These are phyloP conservation scores for Balanococcus diminutus DNA, from an alignment of 2,888 invertebrate species.

Conservation along the genomic window DNA sequence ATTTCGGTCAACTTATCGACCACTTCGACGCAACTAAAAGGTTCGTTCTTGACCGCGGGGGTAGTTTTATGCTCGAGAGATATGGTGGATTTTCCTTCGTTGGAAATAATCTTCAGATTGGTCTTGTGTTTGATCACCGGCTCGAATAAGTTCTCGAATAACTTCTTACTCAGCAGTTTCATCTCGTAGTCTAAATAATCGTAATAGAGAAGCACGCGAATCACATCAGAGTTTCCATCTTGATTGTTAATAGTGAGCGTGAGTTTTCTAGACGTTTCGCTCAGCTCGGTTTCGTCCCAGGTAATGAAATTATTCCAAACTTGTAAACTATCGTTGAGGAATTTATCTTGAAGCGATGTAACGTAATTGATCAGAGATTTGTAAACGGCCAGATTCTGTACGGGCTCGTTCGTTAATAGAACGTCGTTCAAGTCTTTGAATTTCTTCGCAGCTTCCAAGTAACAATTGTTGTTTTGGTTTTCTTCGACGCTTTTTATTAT, in stretches of 20 bases:
- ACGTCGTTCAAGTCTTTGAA: slow-evolving; percentile 63
- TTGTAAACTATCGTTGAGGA: slow-evolving; percentile 63
- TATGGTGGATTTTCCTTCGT: slow-evolving; percentile 59
- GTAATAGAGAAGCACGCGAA: slow-evolving; percentile 60
- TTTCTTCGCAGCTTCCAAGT: slow-evolving; percentile 65
- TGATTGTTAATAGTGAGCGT: slow-evolving; percentile 58
- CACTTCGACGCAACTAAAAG: slow-evolving; percentile 66
- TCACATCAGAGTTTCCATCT: slow-evolving; percentile 59
- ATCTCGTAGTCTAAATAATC: slow-evolving; percentile 65
- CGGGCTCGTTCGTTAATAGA: slow-evolving; percentile 62
- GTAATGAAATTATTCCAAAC: slow-evolving; percentile 65
- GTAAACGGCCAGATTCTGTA: slow-evolving; percentile 66
- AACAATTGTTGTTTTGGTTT: slow-evolving; percentile 60
- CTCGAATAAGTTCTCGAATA: slow-evolving; percentile 67
- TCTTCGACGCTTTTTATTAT: slow-evolving; percentile 61
- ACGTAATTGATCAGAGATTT: slow-evolving; percentile 64
- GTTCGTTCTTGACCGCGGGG: slow-evolving; percentile 59
- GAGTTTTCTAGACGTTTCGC: slow-evolving; percentile 33
- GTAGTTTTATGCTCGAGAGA: not conserved
- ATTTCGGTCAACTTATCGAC: slow-evolving; percentile 66
- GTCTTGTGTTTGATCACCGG: slow-evolving; percentile 67
- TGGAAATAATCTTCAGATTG: slow-evolving; percentile 62
- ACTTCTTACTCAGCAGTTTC: slow-evolving; percentile 66
- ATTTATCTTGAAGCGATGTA: slow-evolving; percentile 63
- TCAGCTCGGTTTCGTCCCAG: slow-evolving; percentile 61